Evolutionary conservation across 2,888 invertebrate species (phyloP).

Genomic region (Frankliniella fusca): DNA sequence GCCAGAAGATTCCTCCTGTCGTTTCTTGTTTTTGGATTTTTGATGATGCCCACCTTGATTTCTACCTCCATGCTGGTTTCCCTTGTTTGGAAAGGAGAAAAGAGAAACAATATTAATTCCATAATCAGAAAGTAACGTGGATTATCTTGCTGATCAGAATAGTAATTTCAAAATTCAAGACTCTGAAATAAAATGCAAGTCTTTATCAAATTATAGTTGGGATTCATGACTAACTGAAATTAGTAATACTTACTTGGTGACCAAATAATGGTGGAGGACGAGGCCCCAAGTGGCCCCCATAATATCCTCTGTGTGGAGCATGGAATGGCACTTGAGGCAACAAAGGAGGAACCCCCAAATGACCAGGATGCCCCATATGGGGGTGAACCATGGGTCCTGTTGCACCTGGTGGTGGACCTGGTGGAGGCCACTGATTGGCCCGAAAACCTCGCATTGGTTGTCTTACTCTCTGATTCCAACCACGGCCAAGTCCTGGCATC

Average conservation of each 20-base stretch:
- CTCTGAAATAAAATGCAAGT: background rate
- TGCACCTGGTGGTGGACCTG: background rate
- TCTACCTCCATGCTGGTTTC: background rate
- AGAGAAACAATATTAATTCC: background rate
- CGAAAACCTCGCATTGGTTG: background rate
- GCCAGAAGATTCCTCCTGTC: background rate
- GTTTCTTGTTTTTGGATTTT: background rate
- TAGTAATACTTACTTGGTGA: background rate
- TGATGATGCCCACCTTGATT: background rate
- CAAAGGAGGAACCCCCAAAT: background rate
- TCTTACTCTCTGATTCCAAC: conserved; percentile 8
- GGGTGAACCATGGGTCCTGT: background rate
- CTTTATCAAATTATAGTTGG: background rate
- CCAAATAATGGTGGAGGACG: background rate
- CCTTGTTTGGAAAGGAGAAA: background rate
- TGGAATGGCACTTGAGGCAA: background rate
- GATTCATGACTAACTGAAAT: background rate
- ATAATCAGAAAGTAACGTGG: background rate
- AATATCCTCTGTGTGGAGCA: conserved; percentile 3
- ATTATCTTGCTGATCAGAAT: too few species aligned
- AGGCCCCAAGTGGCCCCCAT: background rate
- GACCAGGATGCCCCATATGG: background rate
- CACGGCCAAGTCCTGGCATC: background rate
- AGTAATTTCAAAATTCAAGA: too few species aligned
- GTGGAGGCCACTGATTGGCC: conserved; percentile 1